Base-by-base conservation (phyloP, 2,797 vertebrate species). In the Garrulus glandarius region DNA sequence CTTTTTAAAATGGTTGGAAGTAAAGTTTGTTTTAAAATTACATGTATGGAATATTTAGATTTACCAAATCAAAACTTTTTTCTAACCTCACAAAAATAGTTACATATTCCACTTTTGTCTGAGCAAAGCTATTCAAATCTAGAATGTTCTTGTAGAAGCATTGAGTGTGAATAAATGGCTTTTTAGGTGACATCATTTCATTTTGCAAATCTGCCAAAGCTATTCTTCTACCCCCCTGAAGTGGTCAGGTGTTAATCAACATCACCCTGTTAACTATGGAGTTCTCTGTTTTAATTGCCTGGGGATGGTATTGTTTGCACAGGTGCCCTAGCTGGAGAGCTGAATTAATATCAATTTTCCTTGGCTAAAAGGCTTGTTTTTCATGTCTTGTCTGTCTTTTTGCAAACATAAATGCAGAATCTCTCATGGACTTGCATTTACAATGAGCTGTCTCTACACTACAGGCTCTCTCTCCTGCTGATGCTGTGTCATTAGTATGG, bases 331-430 rank as follows among this genome's bases (percentile, higher is more conserved):
- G 68, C 76, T 65, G 44, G 41, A 52, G 15, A 88, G 53, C 56
- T 68, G 78, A 80, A 95, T 89, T 92, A 87, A 95, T 93, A 95
- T 59, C 84, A 36, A 46, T 93, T 95, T 95, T 93, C 27, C 43
- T 80, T 94, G 89, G 68, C 93, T 85, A 37, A 93, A 90, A 88
- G 46, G 30, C n/a, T 89, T 94, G 60, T 72, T 95, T 93, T 94
- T 80, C 70, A 56, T 64, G 37, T 86, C 55, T 87, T 89, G 41
- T 59, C 63, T 89, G 60, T 74, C 30, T 80, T 91, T 90, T 84
- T 83, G 49, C 49, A 77, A 78, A 91, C 29, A 68, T 49, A 87
- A 80, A 84, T 5, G 11, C 1, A 3, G 41, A 91, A 89, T 89
- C 6, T 87, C 53, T 79, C 57, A 64, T 52, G 43, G 36, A 77